A percentile compares a stretch with the other conserved stretches of the same genome.
phyloP scores from a whole-genome alignment of 2,113 vertebrate genomes.

The Pantherophis guttatus region DNA sequence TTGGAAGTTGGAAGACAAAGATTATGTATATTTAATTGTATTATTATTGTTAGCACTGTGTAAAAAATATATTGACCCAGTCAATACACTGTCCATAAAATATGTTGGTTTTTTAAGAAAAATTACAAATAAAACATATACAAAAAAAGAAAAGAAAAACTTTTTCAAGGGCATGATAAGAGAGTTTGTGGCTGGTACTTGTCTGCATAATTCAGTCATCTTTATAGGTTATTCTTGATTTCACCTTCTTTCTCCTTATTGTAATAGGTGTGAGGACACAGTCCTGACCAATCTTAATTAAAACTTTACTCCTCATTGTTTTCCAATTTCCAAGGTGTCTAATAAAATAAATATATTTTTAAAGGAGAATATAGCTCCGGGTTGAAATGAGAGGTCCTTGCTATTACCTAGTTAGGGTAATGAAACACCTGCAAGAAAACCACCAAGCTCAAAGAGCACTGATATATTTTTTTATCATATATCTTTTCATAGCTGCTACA shows the following conservation, averaged over 20 bases:
- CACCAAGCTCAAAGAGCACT: background rate
- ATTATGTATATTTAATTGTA: too few species aligned
- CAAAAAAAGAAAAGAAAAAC: background rate
- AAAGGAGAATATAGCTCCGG: background rate
- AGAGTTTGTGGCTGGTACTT: background rate
- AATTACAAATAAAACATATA: too few species aligned
- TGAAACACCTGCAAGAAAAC: background rate
- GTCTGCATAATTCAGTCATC: background rate
- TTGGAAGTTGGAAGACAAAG: too few species aligned
- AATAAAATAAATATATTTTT: background rate
- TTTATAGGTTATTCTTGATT: background rate
- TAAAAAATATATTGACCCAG: too few species aligned
- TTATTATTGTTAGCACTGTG: too few species aligned
- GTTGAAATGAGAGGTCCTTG: background rate
- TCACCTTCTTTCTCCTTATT: background rate
- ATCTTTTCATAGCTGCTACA: background rate
- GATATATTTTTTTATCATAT: background rate
- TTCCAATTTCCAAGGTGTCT: background rate
- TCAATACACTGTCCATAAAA: too few species aligned
- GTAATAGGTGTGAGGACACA: background rate
- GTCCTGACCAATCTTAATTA: background rate
- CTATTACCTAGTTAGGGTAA: background rate
- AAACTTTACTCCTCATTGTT: background rate
- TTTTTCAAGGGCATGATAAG: background rate
- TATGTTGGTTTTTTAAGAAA: too few species aligned